Evolutionary conservation across 1,140 invertebrate species (phyloP), one percentile per base, ranked within the genome.

Genomic region (Himalopsyche phryganea): DNA sequence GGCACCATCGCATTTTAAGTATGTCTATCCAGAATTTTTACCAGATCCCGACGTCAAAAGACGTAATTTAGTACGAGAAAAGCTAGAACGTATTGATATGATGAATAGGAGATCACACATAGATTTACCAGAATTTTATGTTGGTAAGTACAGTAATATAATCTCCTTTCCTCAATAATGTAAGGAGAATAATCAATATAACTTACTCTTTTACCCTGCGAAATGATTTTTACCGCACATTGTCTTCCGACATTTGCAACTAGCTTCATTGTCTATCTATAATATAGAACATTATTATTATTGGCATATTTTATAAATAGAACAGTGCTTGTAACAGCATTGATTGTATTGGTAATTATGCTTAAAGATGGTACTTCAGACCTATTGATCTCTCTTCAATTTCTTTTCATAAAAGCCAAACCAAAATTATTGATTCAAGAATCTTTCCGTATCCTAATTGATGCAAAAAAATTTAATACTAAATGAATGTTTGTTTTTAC

Each of bases 121-220:
- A 54, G 86, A 91, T 69, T 91, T 99, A 63, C 97, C 97, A 2
- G 95, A 98, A 73, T 98, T 98, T 80, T 98, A 98, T 81, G 94
- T 98, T 68, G 96, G 90, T 90, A 73, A 76, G 87, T 75, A 50
- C 9, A n/a, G n/a, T n/a, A n/a, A n/a, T n/a, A n/a, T n/a, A n/a
- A n/a, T n/a, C n/a, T n/a, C n/a, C n/a, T n/a, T n/a, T n/a, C n/a
- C n/a, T n/a, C n/a, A n/a, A n/a, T n/a, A n/a, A n/a, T n/a, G n/a
- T n/a, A n/a, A n/a, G n/a, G n/a, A n/a, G n/a, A n/a, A n/a, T n/a
- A n/a, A n/a, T n/a, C n/a, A n/a, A n/a, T n/a, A n/a, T n/a, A 28
- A 5, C 23, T 28, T 28, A 28, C 23, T 28, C 23, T 28, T 28
- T 5, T 28, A 5, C 23, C 23, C 3, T 28, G 23, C 9, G 23